A percentile compares a stretch with the other conserved stretches of the same genome.
Evolutionary conservation across 2,113 vertebrate genomes (phyloP).

Genomic region (Cyphotilapia sp.): DNA sequence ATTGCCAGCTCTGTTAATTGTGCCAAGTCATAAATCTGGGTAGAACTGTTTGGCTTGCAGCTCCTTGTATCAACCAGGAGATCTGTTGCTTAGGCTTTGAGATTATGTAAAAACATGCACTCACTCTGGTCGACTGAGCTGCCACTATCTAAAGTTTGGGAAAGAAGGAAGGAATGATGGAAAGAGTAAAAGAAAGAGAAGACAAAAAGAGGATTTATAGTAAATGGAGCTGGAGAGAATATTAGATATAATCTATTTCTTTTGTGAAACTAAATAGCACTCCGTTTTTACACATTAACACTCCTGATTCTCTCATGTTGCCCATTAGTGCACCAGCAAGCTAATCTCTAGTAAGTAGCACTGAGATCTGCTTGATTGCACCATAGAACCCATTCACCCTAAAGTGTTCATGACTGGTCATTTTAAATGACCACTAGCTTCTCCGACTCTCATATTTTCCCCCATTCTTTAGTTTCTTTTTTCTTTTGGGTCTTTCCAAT

Average conservation of each 20-base stretch:
- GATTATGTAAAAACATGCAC: constrained; percentile 50
- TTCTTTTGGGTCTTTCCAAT: background rate
- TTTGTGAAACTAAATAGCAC: background rate
- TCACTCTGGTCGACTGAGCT: background rate
- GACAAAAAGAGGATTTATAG: background rate
- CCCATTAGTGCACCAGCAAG: constrained; percentile 1
- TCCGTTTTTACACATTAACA: background rate
- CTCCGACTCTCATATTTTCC: background rate
- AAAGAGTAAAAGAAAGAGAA: background rate
- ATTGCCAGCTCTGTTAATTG: background rate
- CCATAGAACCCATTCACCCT: constrained; percentile 2
- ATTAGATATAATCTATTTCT: background rate
- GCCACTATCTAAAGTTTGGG: background rate
- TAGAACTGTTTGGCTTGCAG: constrained; percentile 21
- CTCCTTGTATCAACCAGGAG: background rate
- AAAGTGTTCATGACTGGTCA: constrained; percentile 50
- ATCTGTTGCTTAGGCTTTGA: constrained; percentile 21
- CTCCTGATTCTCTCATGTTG: background rate
- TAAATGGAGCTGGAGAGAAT: background rate
- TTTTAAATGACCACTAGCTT: constrained; percentile 26
- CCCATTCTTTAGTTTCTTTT: constrained; percentile 8
- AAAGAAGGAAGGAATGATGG: background rate
- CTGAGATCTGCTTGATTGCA: constrained; percentile 10
- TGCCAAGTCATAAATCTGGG: constrained; percentile 47
- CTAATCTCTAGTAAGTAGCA: constrained; percentile 22